Evolutionary conservation across 2,888 invertebrate genomes (phyloP).

Genomic region (Torymus tubicola): DNA sequence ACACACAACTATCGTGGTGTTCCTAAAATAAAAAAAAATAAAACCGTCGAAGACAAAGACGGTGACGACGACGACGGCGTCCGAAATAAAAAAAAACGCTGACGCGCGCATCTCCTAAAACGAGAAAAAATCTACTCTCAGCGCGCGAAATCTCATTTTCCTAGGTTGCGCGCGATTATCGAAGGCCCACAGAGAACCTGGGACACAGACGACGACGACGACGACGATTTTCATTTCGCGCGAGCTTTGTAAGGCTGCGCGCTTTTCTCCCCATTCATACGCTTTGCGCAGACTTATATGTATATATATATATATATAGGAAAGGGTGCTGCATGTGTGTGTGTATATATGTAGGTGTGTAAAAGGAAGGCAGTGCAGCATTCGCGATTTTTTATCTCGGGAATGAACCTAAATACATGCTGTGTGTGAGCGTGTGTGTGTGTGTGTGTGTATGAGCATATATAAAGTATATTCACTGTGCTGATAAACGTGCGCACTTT

Average conservation of each 20-base stretch:
- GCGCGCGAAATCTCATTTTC: conserved; percentile 32
- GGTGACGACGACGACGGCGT: background rate
- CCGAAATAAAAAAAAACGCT: conserved; percentile 27
- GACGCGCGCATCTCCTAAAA: background rate
- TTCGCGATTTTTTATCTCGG: conserved; percentile 40
- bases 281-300: too few relatives aligned
- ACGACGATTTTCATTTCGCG: conserved; percentile 20
- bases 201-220: too few relatives aligned
- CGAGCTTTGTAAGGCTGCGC: conserved; percentile 22
- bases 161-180: conserved; percentile 33
- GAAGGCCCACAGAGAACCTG: background rate
- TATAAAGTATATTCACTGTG: background rate
- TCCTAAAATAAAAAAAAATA: conserved; percentile 2
- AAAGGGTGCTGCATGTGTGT: too few relatives aligned
- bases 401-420: conserved; percentile 21
- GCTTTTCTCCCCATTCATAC: background rate
- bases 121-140: background rate
- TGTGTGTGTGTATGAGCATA: background rate
- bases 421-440: background rate
- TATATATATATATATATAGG: too few relatives aligned
- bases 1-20: too few relatives aligned
- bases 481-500: conserved; percentile 49
- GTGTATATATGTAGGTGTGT: too few relatives aligned
- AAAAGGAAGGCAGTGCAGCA: background rate
- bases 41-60: background rate